Evolutionary conservation across 2,113 vertebrate genomes (phyloP), one percentile per base, ranked within the genome.

Genomic region (Uria lomvia): DNA sequence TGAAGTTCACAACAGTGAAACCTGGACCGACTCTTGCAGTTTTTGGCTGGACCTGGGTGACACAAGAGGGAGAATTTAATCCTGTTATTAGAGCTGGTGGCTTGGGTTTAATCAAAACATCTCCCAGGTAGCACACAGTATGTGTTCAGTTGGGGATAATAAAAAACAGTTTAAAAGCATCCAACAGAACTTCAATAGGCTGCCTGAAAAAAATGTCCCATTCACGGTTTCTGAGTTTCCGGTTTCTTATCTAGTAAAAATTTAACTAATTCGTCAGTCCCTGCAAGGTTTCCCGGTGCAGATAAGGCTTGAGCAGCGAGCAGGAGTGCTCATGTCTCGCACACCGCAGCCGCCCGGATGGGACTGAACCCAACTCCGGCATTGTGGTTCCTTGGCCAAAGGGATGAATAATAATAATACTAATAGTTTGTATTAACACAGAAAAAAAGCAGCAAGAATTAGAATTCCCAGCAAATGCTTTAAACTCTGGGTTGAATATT

Each of bases 1-100:
- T 91, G 24, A 94, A 86, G 50, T 66, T 62, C 36, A 26, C 17
- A 58, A 65, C 36, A 45, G 13, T 8, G 42, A 86, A 85, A 65
- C 20, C 11, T 5, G 5, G 21, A 53, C 9, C 0, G 0, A 24
- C 30, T 67, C 38, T 38, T 70, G 27, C 16, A 62, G 32, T 16
- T 89, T 94, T 85, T 38, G 63, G 32, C 42, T 3, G 4, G 36
- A 53, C 56, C 23, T 50, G 29, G 22, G 23, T 76, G 43, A 56
- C 53, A 56, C 32, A 36, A 45, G 49, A 79, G 24, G 12, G 29
- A 73, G 50, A 76, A 82, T 30, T 88, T 76, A 72, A 43, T 73
- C 24, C 17, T 79, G 9, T 49, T 74, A 14, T 15, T 65, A 60
- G 49, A 53, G 8, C 49, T 60, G 49, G 36, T 60, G 56, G 7